phyloP scores from a whole-genome alignment of 2,888 invertebrate species.

The Ophion slaviceki region DNA sequence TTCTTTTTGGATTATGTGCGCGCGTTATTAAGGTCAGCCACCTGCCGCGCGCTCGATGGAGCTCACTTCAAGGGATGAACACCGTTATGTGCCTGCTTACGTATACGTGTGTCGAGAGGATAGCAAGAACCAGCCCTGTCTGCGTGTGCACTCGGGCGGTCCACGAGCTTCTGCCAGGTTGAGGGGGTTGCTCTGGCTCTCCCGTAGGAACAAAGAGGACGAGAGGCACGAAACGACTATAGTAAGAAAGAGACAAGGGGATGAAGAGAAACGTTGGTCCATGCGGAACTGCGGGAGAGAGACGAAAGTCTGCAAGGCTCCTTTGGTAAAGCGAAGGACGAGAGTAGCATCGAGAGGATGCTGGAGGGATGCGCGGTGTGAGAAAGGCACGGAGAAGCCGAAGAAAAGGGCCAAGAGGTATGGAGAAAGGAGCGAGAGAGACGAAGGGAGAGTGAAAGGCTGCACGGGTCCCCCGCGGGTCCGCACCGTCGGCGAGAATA shows the following conservation, averaged over 20 bases:
- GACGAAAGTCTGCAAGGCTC: slow-evolving; percentile 55
- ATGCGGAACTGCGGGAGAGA: slow-evolving; percentile 46
- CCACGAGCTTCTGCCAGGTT: slow-evolving; percentile 39
- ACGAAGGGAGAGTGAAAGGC: slow-evolving; percentile 50
- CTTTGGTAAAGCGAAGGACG: slow-evolving; percentile 69
- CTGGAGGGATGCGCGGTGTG: slow-evolving; percentile 32
- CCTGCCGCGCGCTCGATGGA: slow-evolving; percentile 82
- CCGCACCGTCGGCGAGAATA: slow-evolving; percentile 80
- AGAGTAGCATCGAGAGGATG: slow-evolving; percentile 52
- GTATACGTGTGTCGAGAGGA: slow-evolving; percentile 63
- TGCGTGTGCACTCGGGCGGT: slow-evolving; percentile 54
- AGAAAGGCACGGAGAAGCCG: slow-evolving; percentile 45
- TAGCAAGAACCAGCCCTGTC: slow-evolving; percentile 16
- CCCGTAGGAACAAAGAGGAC: slow-evolving; percentile 78
- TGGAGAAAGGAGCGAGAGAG: slow-evolving; percentile 54
- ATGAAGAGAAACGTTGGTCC: slow-evolving; percentile 38
- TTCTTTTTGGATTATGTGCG: slow-evolving; percentile 68
- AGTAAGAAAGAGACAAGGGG: slow-evolving; percentile 56
- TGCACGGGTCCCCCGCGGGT: slow-evolving; percentile 72
- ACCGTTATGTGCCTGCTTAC: slow-evolving; percentile 77
- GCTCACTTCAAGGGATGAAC: slow-evolving; percentile 82
- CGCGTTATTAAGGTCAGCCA: slow-evolving; percentile 83
- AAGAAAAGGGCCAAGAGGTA: slow-evolving; percentile 58
- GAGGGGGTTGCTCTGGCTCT: slow-evolving; percentile 64
- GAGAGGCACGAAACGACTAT: slow-evolving; percentile 80